Base-by-base conservation (phyloP, 1,140 invertebrate species). In the Camponotus vicinus region DNA sequence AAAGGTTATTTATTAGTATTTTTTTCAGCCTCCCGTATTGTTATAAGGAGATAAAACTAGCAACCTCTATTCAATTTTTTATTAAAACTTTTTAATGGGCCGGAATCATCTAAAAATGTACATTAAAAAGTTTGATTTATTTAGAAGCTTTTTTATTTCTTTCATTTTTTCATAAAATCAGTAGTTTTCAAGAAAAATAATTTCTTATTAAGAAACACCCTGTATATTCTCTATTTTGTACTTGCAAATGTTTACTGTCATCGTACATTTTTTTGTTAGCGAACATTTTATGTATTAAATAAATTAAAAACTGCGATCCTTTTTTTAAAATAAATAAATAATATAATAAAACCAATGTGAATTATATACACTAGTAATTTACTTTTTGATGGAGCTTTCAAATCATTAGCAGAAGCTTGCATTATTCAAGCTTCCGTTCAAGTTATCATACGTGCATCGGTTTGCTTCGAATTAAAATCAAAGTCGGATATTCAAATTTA, bases 361-460 rank as follows among this genome's bases (percentile, higher is more conserved):
- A 21, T 70, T 70, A 49, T 70, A 49, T 52, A 11, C 11, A 0
- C 2, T n/a, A 69, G 3, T 49, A 52, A 52, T 52, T 52, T 52
- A 18, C 15, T 18, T 15, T 15, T 18, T 52, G 5, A 18, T 52
- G 15, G 15, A 18, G 15, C 15, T 52, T 67, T 15, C 13, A 40
- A 40, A 55, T 79, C 34, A 69, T 55, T 69, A 79, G 77, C 45
- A 42, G n/a, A 52, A 67, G 13, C 32, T 27, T 67, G 7, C 32
- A 55, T 52, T 21, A 2, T 42, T 18, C 32, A 2, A 6, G 40
- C 11, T 76, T 21, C 15, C 1, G n/a, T 27, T 61, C 45, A 49
- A 49, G 3, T 64, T 37, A 27, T 61, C 15, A 15, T 9, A 75
- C 13, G 18, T 63, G 27, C 40, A n/a, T 75, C 34, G 6, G 34